These are phyloP conservation scores for Urophycis tenuis DNA, from an alignment of 2,797 vertebrate species.

Conservation along the genomic window DNA sequence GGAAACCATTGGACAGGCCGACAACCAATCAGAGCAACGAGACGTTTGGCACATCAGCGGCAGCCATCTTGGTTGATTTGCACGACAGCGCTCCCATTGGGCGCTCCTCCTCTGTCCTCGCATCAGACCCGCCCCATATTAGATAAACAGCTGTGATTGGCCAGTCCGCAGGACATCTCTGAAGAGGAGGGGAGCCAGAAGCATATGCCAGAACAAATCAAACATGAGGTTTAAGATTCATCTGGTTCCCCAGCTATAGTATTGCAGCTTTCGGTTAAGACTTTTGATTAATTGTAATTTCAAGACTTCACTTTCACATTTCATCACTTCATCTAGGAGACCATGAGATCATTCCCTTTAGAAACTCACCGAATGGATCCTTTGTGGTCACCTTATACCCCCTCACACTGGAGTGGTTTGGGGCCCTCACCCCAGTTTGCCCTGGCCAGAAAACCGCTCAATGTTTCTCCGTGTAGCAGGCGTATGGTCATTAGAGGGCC, in stretches of 20 bases:
- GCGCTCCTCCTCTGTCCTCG: too few species aligned
- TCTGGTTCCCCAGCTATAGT: background rate
- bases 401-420: conserved; percentile 15
- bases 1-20: too few species aligned
- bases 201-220: too few species aligned
- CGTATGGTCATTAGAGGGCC: conserved; percentile 46
- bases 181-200: too few species aligned
- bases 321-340: background rate
- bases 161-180: too few species aligned
- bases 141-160: too few species aligned
- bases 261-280: background rate
- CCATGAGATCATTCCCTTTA: conserved; percentile 18
- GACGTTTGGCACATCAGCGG: too few species aligned
- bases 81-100: too few species aligned
- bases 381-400: conserved; percentile 34
- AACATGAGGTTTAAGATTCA: too few species aligned
- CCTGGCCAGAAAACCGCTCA: conserved; percentile 21
- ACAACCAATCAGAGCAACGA: too few species aligned
- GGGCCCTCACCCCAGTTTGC: conserved; percentile 38
- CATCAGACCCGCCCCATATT: too few species aligned
- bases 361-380: conserved; percentile 19
- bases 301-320: background rate
- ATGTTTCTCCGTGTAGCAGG: conserved; percentile 35
- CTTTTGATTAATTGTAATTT: background rate
- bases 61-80: too few species aligned